These are phyloP conservation scores for Tricholaema leucomelas DNA, from an alignment of 2,113 vertebrate species.

Conservation along the genomic window DNA sequence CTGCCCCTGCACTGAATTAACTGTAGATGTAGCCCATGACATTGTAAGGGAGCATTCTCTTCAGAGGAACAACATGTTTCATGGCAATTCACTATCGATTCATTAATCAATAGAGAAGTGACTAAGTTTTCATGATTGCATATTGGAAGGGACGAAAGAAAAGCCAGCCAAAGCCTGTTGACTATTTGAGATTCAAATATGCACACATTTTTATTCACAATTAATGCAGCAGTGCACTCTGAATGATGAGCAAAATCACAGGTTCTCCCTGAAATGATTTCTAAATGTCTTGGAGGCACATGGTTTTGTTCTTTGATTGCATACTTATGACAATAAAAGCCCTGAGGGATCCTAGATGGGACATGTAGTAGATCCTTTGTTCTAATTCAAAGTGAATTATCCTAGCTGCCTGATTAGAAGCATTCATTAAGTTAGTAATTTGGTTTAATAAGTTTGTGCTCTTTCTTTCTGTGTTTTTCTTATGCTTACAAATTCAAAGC, in stretches of 20 bases:
- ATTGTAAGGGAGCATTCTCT: not conserved
- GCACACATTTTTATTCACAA: conserved; percentile 49
- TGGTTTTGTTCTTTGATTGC: conserved; percentile 1
- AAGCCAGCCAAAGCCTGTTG: not conserved
- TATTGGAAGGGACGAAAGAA: not conserved
- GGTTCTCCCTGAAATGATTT: conserved; percentile 28
- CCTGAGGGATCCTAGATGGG: not conserved
- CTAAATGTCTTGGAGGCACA: not conserved
- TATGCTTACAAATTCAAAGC: conserved; percentile 24
- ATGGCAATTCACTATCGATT: not conserved
- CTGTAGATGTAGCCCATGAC: not conserved
- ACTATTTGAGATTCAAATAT: conserved; percentile 37
- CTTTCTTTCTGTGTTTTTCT: not conserved
- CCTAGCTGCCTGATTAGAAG: not conserved
- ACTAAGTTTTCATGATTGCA: conserved; percentile 17
- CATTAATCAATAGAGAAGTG: not conserved
- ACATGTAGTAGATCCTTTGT: not conserved
- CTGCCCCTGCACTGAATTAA: not conserved
- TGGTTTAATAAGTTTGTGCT: not conserved
- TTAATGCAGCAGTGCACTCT: not conserved
- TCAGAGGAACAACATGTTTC: not conserved
- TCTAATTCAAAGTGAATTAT: not conserved
- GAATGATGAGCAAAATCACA: not conserved
- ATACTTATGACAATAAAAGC: not conserved
- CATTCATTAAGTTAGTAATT: not conserved